These are phyloP conservation scores for Archips crataeganus DNA, from an alignment of 2,888 invertebrate species.

Conservation along the genomic window DNA sequence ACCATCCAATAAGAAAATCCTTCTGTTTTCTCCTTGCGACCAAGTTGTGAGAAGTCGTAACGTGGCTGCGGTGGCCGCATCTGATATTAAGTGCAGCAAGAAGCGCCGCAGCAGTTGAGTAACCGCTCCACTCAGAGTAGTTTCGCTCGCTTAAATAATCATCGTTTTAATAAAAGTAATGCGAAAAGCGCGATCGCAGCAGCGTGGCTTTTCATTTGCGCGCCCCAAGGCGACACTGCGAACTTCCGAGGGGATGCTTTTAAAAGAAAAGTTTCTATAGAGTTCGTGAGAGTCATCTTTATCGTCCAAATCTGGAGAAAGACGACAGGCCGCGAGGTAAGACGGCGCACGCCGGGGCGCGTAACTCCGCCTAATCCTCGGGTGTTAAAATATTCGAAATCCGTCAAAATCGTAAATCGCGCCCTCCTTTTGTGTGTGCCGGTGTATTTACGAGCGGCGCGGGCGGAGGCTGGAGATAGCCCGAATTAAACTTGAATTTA, in stretches of 20 bases:
- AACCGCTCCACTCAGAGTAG: constrained; percentile 49
- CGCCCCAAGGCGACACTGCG: background rate
- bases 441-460: constrained; percentile 72
- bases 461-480: constrained; percentile 77
- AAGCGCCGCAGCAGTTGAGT: constrained; percentile 51
- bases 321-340: constrained; percentile 36
- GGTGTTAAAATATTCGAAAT: constrained; percentile 79
- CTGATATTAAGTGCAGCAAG: constrained; percentile 51
- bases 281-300: constrained; percentile 31
- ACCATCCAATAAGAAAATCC: constrained; percentile 12
- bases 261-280: constrained; percentile 24
- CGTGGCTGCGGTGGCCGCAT: constrained; percentile 32
- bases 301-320: constrained; percentile 39
- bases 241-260: constrained; percentile 13
- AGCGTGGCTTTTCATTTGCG: constrained; percentile 10
- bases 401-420: constrained; percentile 84
- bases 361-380: constrained; percentile 69
- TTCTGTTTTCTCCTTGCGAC: constrained; percentile 17
- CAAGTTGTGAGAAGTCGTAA: constrained; percentile 35
- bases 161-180: constrained; percentile 67
- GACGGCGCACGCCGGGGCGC: constrained; percentile 34
- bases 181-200: constrained; percentile 25
- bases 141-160: constrained; percentile 61
- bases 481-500: constrained; percentile 86
- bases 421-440: constrained; percentile 76